Conservation (phyloP, 2,888 invertebrate species). For the Thelaira solivaga region DNA sequence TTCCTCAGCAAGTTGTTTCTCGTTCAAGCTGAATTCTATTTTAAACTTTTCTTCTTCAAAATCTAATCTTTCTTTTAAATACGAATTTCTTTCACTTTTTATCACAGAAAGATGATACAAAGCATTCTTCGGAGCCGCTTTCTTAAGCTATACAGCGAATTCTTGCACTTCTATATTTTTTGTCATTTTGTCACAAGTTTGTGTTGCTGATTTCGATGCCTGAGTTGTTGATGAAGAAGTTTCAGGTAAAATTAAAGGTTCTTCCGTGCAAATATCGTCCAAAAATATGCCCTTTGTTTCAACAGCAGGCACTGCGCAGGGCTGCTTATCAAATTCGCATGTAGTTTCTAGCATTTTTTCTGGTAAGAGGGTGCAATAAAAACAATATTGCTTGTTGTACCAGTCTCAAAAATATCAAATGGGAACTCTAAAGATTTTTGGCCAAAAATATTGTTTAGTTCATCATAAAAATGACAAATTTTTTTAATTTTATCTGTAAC, state of each 20-base stretch:
- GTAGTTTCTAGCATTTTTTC: neutral
- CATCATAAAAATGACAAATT: neutral
- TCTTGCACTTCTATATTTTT: neutral
- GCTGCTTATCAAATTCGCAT: neutral
- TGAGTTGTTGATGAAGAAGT: neutral
- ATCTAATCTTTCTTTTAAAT: neutral
- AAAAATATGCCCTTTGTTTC: neutral
- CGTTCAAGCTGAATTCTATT: neutral
- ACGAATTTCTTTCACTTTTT: neutral
- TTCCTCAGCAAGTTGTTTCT: neutral
- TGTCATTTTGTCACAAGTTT: too few species aligned
- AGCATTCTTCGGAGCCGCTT: neutral
- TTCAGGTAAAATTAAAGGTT: neutral
- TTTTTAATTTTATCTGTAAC: too few species aligned
- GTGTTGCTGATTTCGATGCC: neutral
- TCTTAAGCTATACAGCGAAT: slow-evolving; percentile 4
- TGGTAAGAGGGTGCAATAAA: neutral
- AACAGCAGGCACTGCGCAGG: neutral
- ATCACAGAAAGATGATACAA: neutral
- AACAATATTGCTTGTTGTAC: neutral
- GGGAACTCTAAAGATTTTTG: neutral
- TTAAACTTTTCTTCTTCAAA: neutral
- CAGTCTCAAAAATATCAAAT: neutral
- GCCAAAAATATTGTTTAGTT: neutral
- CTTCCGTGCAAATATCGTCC: neutral